Conservation (phyloP, 2,888 invertebrate species). For the Chaitophorus viminalis region DNA sequence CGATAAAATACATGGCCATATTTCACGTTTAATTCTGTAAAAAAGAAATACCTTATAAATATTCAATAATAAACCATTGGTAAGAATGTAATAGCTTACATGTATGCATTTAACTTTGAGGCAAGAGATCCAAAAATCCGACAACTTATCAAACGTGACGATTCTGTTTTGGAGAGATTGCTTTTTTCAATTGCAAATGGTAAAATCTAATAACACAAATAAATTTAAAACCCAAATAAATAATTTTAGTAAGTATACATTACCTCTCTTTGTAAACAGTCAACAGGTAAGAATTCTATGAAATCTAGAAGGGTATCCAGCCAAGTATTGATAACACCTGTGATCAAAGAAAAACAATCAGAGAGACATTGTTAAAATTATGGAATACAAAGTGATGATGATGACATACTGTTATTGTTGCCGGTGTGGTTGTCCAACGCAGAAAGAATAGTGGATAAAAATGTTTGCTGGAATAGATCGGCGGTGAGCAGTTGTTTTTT, state of each 20-base stretch:
- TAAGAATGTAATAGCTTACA: conserved; percentile 3
- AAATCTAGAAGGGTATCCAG: conserved; percentile 49
- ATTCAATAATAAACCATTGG: not conserved
- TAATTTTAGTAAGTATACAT: not conserved
- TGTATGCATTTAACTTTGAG: conserved; percentile 28
- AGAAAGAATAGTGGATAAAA: conserved; percentile 49
- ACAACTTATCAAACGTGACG: conserved; percentile 45
- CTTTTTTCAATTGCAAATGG: conserved; percentile 52
- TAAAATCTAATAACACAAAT: conserved; percentile 21
- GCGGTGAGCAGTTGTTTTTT: conserved; percentile 41
- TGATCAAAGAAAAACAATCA: not conserved
- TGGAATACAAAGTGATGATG: too few species aligned
- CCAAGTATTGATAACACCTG: conserved; percentile 48
- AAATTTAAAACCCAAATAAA: not conserved
- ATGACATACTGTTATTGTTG: conserved; percentile 19
- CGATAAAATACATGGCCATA: conserved; percentile 59
- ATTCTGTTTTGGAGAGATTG: conserved; percentile 44
- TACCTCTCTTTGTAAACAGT: conserved; percentile 47
- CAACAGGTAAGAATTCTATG: conserved; percentile 47
- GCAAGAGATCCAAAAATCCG: conserved; percentile 49
- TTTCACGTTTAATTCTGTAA: conserved; percentile 55
- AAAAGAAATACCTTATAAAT: not conserved
- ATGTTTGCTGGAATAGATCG: conserved; percentile 51
- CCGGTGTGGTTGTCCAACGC: conserved; percentile 32
- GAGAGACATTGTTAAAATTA: not conserved